phyloP scores from a whole-genome alignment of 2,797 vertebrate species.

The Malacoctenus gilli region DNA sequence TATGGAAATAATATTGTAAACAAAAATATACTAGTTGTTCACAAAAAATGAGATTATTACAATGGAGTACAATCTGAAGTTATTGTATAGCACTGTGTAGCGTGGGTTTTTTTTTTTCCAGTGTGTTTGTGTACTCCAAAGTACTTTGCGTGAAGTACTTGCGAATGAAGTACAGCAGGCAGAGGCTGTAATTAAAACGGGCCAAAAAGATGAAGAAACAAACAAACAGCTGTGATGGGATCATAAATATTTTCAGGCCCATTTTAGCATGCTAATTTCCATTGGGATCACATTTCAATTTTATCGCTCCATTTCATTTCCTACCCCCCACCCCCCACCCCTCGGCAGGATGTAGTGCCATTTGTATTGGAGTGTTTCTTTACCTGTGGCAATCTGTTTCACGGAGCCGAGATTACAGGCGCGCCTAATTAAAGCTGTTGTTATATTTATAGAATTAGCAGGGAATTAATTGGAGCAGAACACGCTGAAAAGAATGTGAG shows the following conservation, averaged over 20 bases:
- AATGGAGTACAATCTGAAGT: no score
- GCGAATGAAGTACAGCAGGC: slow-evolving; percentile 21
- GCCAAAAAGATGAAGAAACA: slow-evolving; percentile 37
- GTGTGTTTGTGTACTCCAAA: neutral
- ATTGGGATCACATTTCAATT: slow-evolving; percentile 71
- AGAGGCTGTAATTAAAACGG: slow-evolving; percentile 51
- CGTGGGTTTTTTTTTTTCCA: neutral
- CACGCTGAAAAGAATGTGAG: slow-evolving; percentile 53
- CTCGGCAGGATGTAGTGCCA: slow-evolving; percentile 36
- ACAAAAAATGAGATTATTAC: no score
- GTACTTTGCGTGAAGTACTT: slow-evolving; percentile 6
- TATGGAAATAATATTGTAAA: no score
- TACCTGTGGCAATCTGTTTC: slow-evolving; percentile 77
- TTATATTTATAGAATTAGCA: slow-evolving; percentile 76
- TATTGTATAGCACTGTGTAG: no score
- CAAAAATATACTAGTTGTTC: no score
- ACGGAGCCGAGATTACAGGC: slow-evolving; percentile 66
- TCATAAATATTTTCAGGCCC: slow-evolving; percentile 63
- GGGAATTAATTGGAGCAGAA: slow-evolving; percentile 72
- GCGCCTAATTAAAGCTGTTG: slow-evolving; percentile 73
- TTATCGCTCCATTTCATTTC: slow-evolving; percentile 69
- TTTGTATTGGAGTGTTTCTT: slow-evolving; percentile 54
- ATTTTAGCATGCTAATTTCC: slow-evolving; percentile 71
- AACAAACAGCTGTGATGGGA: slow-evolving; percentile 68
- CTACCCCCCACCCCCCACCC: slow-evolving; percentile 20